Conservation (phyloP, 2,888 invertebrate genomes). For the Dasysyrphus tricinctus region DNA sequence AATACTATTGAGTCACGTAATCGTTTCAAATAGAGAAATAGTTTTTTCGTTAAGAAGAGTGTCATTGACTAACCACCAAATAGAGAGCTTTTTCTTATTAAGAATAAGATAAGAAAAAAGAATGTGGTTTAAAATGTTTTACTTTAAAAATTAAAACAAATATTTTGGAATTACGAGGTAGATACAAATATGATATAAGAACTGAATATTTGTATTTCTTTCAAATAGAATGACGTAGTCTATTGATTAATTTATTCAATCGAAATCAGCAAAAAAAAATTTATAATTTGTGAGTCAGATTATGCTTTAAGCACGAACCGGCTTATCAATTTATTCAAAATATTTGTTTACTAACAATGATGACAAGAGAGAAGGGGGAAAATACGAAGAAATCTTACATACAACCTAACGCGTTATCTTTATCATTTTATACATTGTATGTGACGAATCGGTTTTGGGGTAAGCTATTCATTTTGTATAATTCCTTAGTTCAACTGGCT, state of each 20-base stretch:
- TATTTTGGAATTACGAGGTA: neutral
- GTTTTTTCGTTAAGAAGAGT: neutral
- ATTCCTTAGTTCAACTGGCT: neutral
- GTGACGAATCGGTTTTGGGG: neutral
- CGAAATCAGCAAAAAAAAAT: slow-evolving; percentile 1
- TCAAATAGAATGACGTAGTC: slow-evolving; percentile 6
- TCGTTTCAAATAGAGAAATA: neutral
- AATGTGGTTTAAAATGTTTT: too few species aligned
- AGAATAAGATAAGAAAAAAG: neutral
- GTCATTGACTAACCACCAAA: neutral
- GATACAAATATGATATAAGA: slow-evolving; percentile 1
- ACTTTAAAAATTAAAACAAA: too few species aligned
- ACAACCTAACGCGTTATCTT: neutral
- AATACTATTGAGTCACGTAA: neutral
- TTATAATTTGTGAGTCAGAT: slow-evolving; percentile 42
- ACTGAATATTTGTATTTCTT: neutral
- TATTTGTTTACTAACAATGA: slow-evolving; percentile 57
- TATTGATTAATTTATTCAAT: slow-evolving; percentile 5
- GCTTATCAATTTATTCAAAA: slow-evolving; percentile 65
- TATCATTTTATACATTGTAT: neutral
- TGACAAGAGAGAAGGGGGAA: neutral
- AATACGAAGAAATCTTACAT: neutral
- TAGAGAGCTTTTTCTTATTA: neutral
- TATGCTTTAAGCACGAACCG: slow-evolving; percentile 29
- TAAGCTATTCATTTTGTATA: neutral